phyloP scores from a whole-genome alignment of 2,888 invertebrate species.

The Folsomia candida region DNA sequence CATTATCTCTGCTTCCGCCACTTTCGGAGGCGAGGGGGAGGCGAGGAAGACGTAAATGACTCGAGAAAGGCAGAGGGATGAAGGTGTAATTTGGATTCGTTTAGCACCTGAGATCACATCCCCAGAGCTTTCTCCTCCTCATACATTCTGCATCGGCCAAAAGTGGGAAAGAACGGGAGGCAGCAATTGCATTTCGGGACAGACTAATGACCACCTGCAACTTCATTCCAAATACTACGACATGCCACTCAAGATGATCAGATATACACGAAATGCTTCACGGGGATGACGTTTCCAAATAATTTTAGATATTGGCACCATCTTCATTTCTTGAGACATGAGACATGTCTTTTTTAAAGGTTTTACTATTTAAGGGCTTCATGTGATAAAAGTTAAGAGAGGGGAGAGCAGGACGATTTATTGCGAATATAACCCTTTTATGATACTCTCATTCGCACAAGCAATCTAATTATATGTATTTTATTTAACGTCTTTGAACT shows the following conservation, averaged over 20 bases:
- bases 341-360: not conserved
- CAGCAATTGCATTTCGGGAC: too few species aligned
- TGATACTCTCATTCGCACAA: not conserved
- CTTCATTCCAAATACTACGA: too few species aligned
- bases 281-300: too few species aligned
- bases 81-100: not conserved
- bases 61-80: not conserved
- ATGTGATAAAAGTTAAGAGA: not conserved
- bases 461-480: not conserved
- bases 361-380: not conserved
- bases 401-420: not conserved
- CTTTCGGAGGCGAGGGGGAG: not conserved
- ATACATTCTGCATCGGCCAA: not conserved
- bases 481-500: not conserved
- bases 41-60: not conserved
- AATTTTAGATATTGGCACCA: not conserved
- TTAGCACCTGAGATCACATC: conserved; percentile 1
- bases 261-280: too few species aligned
- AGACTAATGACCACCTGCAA: not conserved
- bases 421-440: not conserved
- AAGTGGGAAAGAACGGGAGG: too few species aligned
- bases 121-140: not conserved
- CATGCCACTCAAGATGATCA: too few species aligned
- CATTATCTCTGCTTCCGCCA: not conserved
- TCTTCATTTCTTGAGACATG: not conserved